Evolutionary conservation across 2,888 invertebrate species (phyloP), one percentile per base, ranked within the genome.

Genomic region (Tipula unca): DNA sequence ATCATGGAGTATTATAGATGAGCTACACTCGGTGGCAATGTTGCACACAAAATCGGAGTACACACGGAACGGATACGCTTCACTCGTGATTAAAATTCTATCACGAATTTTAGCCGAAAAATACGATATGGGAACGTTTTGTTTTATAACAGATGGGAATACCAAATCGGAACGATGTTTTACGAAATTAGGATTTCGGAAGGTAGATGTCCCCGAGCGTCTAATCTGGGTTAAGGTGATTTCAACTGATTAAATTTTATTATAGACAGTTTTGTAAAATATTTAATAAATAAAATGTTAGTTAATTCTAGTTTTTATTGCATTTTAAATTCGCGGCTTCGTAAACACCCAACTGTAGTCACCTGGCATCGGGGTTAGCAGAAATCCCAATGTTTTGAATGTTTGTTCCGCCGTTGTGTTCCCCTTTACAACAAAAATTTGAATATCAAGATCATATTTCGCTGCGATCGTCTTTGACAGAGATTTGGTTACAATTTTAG

Each of bases 391-490:
- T 54, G 0, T 54, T 6, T 54, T 13, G 17, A 54, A 54, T 17
- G 4, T 17, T 0, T 54, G 5, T 54, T 54, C 48, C 5, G 48
- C 48, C 17, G 5, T 17, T 1, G 48, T 54, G 17, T 54, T 54
- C 17, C 17, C 48, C 17, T 54, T 54, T 5, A 54, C 3, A n/a
- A 54, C 17, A 54, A 54, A 54, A 17, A 54, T n/a, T 54, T 17
- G 48, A 4, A 54, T 17, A 2, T 89, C 86, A 6, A 89, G 87
- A 29, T 87, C 10, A 84, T 86, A 32, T 0, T 42, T 39, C 20
- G 86, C 85, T 6, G 89, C 88, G 39, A 90, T 89, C 69, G 85
- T 14, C 32, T 87, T 88, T 84, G 88, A 89, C 87, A 90, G 87
- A 14, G 87, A 85, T 1, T 87, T 86, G 3, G 88, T 89, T 36